Evolutionary conservation across 2,113 vertebrate genomes (phyloP).

Genomic region (Vulpes ferrilata): DNA sequence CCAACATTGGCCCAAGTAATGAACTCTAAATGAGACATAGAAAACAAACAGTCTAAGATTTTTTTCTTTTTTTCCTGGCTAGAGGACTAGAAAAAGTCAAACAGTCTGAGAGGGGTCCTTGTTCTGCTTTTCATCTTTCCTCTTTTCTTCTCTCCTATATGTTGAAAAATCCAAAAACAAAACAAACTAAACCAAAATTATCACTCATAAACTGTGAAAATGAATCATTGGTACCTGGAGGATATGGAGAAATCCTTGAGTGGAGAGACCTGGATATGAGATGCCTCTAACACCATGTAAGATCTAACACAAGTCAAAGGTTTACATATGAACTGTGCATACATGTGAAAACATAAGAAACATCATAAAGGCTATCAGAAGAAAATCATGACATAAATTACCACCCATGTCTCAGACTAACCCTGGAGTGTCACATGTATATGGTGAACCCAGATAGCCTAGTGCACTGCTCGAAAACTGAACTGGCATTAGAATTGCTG

Average conservation of each 20-base stretch:
- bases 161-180: not conserved
- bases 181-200: not conserved
- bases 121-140: not conserved
- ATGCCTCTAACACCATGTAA: not conserved
- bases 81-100: not conserved
- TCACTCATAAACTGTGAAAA: not conserved
- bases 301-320: not conserved
- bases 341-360: not conserved
- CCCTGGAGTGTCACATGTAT: not conserved
- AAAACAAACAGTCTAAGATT: not conserved
- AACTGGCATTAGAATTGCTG: not conserved
- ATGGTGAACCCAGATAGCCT: rapidly evolving
- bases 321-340: not conserved
- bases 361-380: not conserved
- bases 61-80: not conserved
- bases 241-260: not conserved
- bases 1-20: not conserved
- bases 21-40: not conserved
- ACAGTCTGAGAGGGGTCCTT: not conserved
- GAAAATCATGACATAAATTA: not conserved
- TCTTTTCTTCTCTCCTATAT: not conserved
- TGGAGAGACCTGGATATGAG: not conserved
- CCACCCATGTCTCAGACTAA: not conserved
- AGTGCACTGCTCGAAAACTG: not conserved
- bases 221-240: not conserved